phyloP scores from a whole-genome alignment of 2,797 vertebrate genomes.

The Pantherophis vulpinus region DNA sequence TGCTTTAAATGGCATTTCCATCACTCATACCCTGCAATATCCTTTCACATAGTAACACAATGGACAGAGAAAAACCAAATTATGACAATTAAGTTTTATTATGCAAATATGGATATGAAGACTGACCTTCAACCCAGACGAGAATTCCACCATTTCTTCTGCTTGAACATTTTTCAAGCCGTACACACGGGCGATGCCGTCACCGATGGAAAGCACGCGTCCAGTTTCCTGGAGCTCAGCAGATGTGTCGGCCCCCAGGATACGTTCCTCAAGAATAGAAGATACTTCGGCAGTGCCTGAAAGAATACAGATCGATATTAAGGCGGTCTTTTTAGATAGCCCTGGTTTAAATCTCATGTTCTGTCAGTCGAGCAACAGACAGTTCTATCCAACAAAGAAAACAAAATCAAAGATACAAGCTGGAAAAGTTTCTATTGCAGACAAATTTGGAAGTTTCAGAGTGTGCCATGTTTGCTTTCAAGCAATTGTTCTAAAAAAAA shows the following conservation, averaged over 20 bases:
- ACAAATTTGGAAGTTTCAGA: neutral
- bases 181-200: slow-evolving; percentile 95
- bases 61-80: neutral
- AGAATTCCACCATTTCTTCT: slow-evolving; percentile 99
- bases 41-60: neutral
- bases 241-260: slow-evolving; percentile 88
- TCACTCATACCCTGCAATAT: neutral
- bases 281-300: slow-evolving; percentile 90
- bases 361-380: neutral
- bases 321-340: neutral
- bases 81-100: neutral
- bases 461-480: neutral
- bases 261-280: slow-evolving; percentile 94
- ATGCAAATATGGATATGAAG: neutral
- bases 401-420: neutral
- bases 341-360: neutral
- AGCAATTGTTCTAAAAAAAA: neutral
- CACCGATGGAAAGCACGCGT: slow-evolving; percentile 94
- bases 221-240: slow-evolving; percentile 94
- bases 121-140: slow-evolving; percentile 91
- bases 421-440: neutral
- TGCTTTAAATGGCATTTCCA: neutral
- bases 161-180: slow-evolving; percentile 96
- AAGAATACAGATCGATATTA: neutral
- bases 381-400: neutral